Evolutionary conservation across 2,113 vertebrate species (phyloP).

Genomic region (Aepyceros melampus): DNA sequence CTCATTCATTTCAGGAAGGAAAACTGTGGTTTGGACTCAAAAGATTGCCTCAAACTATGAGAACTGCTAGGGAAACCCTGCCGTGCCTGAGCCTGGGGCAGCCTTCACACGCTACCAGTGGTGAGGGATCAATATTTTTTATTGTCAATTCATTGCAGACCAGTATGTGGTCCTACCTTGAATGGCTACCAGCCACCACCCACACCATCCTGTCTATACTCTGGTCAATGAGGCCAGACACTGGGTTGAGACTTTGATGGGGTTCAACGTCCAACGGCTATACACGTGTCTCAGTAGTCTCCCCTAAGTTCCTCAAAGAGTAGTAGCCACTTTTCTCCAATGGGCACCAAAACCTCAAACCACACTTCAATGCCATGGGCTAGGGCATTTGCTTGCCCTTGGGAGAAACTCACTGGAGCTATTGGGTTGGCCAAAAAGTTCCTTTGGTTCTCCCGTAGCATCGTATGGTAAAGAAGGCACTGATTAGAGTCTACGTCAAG

Average conservation of each 20-base stretch:
- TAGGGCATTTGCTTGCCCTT: neutral
- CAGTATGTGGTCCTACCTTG: neutral
- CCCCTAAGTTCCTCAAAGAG: neutral
- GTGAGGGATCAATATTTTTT: neutral
- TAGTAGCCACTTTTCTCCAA: no score
- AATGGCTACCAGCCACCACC: neutral
- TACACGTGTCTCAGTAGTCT: neutral
- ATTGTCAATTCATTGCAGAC: neutral
- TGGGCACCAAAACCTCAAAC: accelerated
- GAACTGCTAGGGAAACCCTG: neutral
- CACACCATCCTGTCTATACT: neutral
- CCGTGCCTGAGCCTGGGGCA: accelerated
- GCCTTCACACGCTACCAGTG: neutral
- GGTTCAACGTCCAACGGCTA: accelerated
- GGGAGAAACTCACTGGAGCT: neutral
- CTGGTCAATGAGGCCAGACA: accelerated
- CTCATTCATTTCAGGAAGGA: neutral
- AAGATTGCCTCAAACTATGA: neutral
- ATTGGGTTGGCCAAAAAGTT: neutral
- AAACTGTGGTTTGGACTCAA: neutral
- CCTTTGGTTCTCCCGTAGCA: neutral
- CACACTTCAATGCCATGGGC: neutral
- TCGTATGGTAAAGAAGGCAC: neutral
- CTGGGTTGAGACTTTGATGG: accelerated
- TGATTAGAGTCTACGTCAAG: neutral